Conservation (phyloP, 2,888 invertebrate genomes). For the Caenorhabditis sulstoni region DNA sequence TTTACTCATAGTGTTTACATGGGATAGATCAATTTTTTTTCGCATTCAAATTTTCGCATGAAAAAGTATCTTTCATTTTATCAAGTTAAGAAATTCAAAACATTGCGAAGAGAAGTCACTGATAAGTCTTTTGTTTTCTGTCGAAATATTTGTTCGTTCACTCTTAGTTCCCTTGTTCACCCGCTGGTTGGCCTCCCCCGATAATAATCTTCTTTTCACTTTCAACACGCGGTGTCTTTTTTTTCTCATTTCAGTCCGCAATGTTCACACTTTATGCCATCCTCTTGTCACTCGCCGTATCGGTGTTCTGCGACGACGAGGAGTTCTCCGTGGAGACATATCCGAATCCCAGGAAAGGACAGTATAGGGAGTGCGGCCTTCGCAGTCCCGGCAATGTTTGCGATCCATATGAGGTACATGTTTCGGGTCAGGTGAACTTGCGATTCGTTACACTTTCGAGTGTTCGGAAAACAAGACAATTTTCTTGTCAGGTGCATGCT, state of each 20-base stretch:
- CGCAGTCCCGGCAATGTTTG: conserved; percentile 64
- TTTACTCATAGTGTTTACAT: not conserved
- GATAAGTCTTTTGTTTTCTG: conserved; percentile 43
- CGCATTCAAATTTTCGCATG: not conserved
- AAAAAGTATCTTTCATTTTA: too few relatives aligned
- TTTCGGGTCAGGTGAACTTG: not conserved
- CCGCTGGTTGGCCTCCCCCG: not conserved
- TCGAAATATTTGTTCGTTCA: conserved; percentile 38
- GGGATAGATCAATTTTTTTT: not conserved
- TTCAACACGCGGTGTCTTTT: too few relatives aligned
- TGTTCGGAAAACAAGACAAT: not conserved
- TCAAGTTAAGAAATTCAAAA: too few relatives aligned
- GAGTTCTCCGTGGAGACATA: conserved; percentile 64
- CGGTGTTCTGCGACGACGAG: conserved; percentile 15
- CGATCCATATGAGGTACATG: conserved; percentile 68
- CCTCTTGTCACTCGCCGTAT: not conserved
- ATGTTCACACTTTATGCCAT: conserved; percentile 3
- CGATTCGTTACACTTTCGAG: not conserved
- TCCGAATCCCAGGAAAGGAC: conserved; percentile 66
- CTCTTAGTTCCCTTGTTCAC: too few relatives aligned
- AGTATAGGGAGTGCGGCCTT: conserved; percentile 66
- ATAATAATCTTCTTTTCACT: conserved; percentile 12
- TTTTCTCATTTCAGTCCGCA: not conserved
- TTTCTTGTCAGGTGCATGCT: not conserved
- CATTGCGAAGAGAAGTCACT: not conserved